A percentile compares a stretch with the other conserved stretches of the same genome.
phyloP scores from a whole-genome alignment of 2,797 vertebrate species.

The Gambusia yucatana region DNA sequence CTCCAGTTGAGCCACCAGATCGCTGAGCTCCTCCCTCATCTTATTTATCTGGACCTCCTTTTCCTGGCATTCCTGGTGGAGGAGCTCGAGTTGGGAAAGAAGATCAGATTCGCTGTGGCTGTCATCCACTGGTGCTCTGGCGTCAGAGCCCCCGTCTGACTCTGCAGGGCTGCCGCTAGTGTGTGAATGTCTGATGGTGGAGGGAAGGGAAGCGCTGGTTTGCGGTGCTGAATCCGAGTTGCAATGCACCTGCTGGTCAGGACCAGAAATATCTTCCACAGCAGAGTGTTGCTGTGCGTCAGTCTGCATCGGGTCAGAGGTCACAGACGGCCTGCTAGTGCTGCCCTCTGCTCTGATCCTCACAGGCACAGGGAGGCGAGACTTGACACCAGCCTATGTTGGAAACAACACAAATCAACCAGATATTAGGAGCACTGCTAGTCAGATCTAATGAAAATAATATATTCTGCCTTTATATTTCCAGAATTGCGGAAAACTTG shows the following conservation, averaged over 20 bases:
- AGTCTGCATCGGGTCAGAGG: slow-evolving; percentile 32
- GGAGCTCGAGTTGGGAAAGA: slow-evolving; percentile 77
- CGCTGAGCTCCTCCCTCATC: slow-evolving; percentile 71
- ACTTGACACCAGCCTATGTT: slow-evolving; percentile 80
- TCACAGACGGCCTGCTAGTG: slow-evolving; percentile 20
- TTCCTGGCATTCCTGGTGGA: slow-evolving; percentile 83
- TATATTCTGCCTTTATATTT: background rate
- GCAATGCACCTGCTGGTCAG: slow-evolving; percentile 35
- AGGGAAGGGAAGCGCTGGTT: slow-evolving; percentile 39
- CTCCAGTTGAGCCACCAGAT: slow-evolving; percentile 72
- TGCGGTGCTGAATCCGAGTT: slow-evolving; percentile 29
- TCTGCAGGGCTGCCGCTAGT: slow-evolving; percentile 32
- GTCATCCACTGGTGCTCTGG: slow-evolving; percentile 23
- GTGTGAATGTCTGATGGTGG: slow-evolving; percentile 23
- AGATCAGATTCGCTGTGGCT: slow-evolving; percentile 50
- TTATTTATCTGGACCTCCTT: slow-evolving; percentile 78
- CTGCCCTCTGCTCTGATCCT: slow-evolving; percentile 65
- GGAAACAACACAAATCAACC: slow-evolving; percentile 24
- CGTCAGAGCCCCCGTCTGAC: slow-evolving; percentile 39
- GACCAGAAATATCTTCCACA: slow-evolving; percentile 16
- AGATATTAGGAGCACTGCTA: slow-evolving; percentile 8
- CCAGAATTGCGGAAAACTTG: slow-evolving; percentile 45
- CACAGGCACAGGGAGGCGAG: slow-evolving; percentile 85
- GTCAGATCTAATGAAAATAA: background rate
- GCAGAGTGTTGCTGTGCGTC: slow-evolving; percentile 37